Evolutionary conservation across 2,888 invertebrate genomes (phyloP), one percentile per base, ranked within the genome.

Genomic region (Erannis defoliaria): DNA sequence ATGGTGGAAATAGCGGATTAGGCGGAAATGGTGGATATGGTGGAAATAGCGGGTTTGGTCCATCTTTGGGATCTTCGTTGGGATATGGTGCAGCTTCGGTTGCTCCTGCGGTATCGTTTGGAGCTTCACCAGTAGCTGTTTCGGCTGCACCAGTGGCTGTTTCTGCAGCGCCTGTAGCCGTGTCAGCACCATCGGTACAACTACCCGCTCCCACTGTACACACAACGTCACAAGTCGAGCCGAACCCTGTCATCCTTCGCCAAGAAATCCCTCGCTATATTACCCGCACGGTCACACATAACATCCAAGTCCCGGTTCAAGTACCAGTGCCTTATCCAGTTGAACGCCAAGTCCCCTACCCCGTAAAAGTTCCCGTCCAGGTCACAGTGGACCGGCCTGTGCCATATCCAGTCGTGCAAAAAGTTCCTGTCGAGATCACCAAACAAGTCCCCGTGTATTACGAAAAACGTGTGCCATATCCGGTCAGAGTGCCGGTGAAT

Each of bases 381-480:
- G 93, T 94, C 0, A 82, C 91, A 0, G 93, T 94, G 0, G 93
- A 93, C 59, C 86, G 93, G 55, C 93, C 93, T 2, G 90, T 94
- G 42, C 91, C 94, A 2, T 89, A 91, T 35, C 94, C 90, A 2
- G 94, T 94, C 1, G 88, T 94, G 1, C 94, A 93, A 65, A 89
- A 77, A 75, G 91, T 91, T 0, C 94, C 93, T 0, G 94, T 94
- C 1, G 94, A 92, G 70, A 84, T 93, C 21, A 91, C 90, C 1
- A 83, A 84, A 62, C 91, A 92, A 53, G 91, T 93, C 2, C 93
- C 93, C 14, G 91, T 93, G 58, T 91, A 90, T 71, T 90, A 91
- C 74, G 89, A 91, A 68, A 93, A 79, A 68, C 86, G 85, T 73
- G 91, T 93, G 70, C 93, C 94, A 49, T 91, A 92, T 67, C 90